phyloP scores from a whole-genome alignment of 2,797 vertebrate genomes.

The Paguma larvata region DNA sequence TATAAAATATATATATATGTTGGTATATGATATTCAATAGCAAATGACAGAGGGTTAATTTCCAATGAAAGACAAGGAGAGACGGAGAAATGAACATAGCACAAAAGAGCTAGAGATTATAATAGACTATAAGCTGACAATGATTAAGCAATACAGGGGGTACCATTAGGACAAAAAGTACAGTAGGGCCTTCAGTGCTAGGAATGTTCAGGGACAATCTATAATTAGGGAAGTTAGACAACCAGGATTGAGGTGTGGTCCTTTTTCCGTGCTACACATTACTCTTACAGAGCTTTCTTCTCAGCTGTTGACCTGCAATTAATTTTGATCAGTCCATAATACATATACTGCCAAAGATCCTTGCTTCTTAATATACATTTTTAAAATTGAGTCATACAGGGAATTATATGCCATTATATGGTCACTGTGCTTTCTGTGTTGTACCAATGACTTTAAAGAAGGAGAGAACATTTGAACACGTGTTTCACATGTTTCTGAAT shows the following conservation, averaged over 20 bases:
- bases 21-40: neutral
- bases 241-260: neutral
- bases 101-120: neutral
- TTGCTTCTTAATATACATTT: slow-evolving; percentile 21
- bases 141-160: neutral
- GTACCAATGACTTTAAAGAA: neutral
- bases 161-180: neutral
- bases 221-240: neutral
- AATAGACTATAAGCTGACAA: neutral
- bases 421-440: neutral
- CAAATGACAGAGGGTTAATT: neutral
- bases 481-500: neutral
- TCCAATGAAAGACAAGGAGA: neutral
- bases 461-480: neutral
- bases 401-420: neutral
- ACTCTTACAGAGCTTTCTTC: neutral
- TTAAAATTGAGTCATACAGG: neutral
- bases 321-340: neutral
- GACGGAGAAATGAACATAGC: neutral
- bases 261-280: neutral
- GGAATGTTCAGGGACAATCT: neutral
- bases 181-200: neutral
- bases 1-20: neutral
- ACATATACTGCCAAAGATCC: neutral
- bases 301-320: neutral